Percentiles rank a stretch among this genome's conserved stretches.
phyloP scores from a whole-genome alignment of 1,140 invertebrate genomes.

The Dryas iulia region DNA sequence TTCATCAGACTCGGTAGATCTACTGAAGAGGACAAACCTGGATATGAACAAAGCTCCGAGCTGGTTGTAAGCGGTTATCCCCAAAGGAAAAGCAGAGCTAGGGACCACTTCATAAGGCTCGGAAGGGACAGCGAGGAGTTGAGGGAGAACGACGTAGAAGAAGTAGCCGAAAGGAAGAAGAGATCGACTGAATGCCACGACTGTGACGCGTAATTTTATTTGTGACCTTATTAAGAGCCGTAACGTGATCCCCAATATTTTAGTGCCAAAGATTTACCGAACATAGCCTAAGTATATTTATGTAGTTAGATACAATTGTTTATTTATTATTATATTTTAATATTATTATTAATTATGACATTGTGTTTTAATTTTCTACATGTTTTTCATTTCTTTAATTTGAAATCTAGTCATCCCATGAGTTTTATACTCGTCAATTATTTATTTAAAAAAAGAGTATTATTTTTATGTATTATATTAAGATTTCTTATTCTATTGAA shows the following conservation, averaged over 20 bases:
- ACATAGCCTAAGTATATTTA: background rate
- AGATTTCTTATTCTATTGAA: background rate
- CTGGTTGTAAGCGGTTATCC: conserved; percentile 55
- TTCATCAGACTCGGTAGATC: conserved; percentile 68
- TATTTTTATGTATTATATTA: too few relatives aligned
- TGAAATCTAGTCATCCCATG: background rate
- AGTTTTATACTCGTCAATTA: background rate
- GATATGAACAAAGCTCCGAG: conserved; percentile 53
- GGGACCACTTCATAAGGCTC: conserved; percentile 68
- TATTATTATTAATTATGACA: background rate
- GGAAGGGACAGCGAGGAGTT: conserved; percentile 66
- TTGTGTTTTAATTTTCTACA: background rate
- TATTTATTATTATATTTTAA: background rate
- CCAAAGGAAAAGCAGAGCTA: conserved; percentile 63
- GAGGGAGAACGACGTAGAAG: conserved; percentile 48
- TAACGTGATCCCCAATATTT: conserved; percentile 25
- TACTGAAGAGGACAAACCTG: conserved; percentile 47
- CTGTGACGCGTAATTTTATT: conserved; percentile 54
- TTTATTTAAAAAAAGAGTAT: background rate
- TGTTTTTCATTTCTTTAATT: background rate
- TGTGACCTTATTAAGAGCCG: conserved; percentile 20
- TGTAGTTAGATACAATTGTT: conserved; percentile 1
- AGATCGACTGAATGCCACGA: conserved; percentile 55
- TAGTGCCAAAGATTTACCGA: conserved; percentile 26
- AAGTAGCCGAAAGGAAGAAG: conserved; percentile 55